Base-by-base conservation (phyloP, 92 coral and sea anemone species). In the Porites lobata region DNA sequence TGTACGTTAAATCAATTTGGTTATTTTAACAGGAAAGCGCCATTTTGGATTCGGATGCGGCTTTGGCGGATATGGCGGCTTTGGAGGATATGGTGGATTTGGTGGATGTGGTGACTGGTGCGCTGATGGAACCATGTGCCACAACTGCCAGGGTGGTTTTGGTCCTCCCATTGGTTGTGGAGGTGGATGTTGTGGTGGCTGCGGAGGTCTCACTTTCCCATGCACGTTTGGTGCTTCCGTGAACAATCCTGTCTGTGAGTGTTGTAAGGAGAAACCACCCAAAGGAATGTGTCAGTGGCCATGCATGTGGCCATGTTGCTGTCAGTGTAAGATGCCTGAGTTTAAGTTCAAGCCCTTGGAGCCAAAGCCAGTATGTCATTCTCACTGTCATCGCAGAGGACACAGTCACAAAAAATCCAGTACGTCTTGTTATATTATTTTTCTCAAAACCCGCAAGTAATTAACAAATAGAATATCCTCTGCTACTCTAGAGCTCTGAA, bases 231-330 rank as follows among this genome's bases (percentile, higher is more conserved):
- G 96, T 18, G 96, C 94, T 29, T 86, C 86, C 84, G 90, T 85
- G 14, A 90, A 92, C 74, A 92, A 92, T 47, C 95, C 95, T 54
- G 84, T 91, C 56, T 92, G 95, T 79, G 90, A 92, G 67, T 92
- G 96, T 20, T 89, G 92, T 76, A 71, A 82, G 72, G 69, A 81
- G 38, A 85, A 86, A 78, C 87, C 90, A 1, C 89, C 86, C 76
- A 80, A 86, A 24, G 94, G 91, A 24, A 79, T 77, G 79, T 93
- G 96, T 65, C 82, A 83, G 77, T 91, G 92, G 85, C 92, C 94
- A 1, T 94, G 96, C 59, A 88, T 89, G 88, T 94, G 96, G 94
- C 94, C 96, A 69, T 91, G 96, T 63, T 91, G 96, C 78, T 93
- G 96, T 69, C 85, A 82, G 66, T 91, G 91, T 68, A 91, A 88